These are phyloP conservation scores for Acrocyrtus sp. DNA, from an alignment of 2,888 invertebrate species.

Conservation along the genomic window DNA sequence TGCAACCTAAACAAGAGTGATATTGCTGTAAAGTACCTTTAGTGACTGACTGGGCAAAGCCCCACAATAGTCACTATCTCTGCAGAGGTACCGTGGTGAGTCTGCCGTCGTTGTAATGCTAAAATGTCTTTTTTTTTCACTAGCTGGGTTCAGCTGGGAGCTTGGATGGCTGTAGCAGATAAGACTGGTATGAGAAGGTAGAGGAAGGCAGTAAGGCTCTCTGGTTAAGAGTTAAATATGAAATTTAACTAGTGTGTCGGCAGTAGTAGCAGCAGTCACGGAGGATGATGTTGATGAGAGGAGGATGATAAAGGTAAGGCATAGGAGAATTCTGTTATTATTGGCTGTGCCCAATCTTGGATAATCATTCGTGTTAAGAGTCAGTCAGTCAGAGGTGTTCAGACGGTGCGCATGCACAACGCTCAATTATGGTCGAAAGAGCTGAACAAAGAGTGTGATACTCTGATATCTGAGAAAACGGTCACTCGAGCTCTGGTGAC, in stretches of 20 bases:
- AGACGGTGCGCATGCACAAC: background rate
- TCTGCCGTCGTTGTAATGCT: too few relatives aligned
- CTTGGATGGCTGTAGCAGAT: background rate
- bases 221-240: slow-evolving; percentile 5
- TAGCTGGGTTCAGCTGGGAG: too few relatives aligned
- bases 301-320: too few relatives aligned
- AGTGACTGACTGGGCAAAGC: too few relatives aligned
- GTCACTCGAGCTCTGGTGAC: too few relatives aligned
- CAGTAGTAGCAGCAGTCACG: slow-evolving; percentile 17
- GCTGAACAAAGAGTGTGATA: slow-evolving; percentile 1
- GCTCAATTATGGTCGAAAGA: background rate
- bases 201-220: background rate
- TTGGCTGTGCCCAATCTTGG: slow-evolving; percentile 43
- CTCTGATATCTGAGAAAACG: too few relatives aligned
- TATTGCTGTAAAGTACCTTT: too few relatives aligned
- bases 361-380: slow-evolving; percentile 11
- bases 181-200: background rate
- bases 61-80: too few relatives aligned
- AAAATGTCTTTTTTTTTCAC: too few relatives aligned
- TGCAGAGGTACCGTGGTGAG: too few relatives aligned
- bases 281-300: slow-evolving; percentile 14
- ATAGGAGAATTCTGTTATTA: background rate
- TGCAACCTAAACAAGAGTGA: too few relatives aligned
- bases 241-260: slow-evolving; percentile 28
- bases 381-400: background rate